These are phyloP conservation scores for Sinodicranocentrus sp. DNA, from an alignment of 2,888 invertebrate species.

Conservation along the genomic window DNA sequence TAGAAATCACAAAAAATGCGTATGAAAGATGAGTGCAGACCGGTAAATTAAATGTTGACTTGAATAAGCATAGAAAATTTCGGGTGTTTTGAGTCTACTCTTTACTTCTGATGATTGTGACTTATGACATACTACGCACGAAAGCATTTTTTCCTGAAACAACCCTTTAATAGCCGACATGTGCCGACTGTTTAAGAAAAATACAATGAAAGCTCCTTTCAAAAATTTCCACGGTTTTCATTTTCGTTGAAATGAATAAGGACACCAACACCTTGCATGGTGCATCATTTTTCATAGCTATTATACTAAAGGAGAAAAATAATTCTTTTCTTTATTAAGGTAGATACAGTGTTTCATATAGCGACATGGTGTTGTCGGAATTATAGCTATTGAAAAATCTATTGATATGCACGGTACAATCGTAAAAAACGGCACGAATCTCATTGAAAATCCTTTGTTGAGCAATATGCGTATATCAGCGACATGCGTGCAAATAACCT, in stretches of 20 bases:
- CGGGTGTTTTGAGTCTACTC: neutral
- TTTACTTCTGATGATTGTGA: neutral
- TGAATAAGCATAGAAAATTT: neutral
- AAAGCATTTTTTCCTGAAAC: too few species aligned
- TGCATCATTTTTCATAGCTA: neutral
- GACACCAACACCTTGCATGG: neutral
- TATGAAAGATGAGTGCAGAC: too few species aligned
- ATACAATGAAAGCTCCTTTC: neutral
- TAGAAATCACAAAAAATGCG: neutral
- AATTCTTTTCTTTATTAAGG: too few species aligned
- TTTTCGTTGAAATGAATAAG: conserved; percentile 5
- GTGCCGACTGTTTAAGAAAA: neutral
- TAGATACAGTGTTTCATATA: too few species aligned
- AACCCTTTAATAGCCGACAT: neutral
- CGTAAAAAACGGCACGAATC: too few species aligned
- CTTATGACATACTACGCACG: conserved; percentile 1
- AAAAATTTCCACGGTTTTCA: conserved; percentile 28
- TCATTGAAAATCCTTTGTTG: too few species aligned
- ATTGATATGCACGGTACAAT: too few species aligned
- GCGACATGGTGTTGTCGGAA: too few species aligned
- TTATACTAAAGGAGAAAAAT: too few species aligned
- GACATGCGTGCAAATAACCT: conserved; percentile 32
- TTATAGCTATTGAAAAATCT: too few species aligned
- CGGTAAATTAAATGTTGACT: neutral
- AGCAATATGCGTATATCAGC: too few species aligned